Evolutionary conservation across 2,113 vertebrate genomes (phyloP).

Genomic region (Perca flavescens): DNA sequence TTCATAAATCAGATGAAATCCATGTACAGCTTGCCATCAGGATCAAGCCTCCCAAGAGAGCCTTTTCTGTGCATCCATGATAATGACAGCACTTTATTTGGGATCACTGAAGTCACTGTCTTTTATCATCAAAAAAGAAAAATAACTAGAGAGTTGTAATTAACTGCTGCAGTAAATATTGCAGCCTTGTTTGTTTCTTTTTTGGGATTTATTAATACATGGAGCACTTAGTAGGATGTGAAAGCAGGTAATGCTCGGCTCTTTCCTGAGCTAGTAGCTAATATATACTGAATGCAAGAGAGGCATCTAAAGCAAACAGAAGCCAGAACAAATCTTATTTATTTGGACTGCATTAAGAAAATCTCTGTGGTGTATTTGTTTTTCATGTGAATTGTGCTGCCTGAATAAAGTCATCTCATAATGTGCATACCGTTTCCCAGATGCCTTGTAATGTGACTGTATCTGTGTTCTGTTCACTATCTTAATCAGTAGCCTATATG

Average conservation of each 20-base stretch:
- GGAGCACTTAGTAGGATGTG: conserved; percentile 33
- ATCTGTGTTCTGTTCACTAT: background rate
- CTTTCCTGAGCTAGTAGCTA: conserved; percentile 27
- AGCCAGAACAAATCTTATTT: conserved; percentile 17
- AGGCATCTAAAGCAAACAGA: conserved; percentile 18
- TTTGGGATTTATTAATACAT: conserved; percentile 49
- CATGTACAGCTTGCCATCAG: conserved; percentile 18
- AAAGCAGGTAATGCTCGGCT: conserved; percentile 37
- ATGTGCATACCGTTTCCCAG: background rate
- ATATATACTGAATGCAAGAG: conserved; percentile 8
- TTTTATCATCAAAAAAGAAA: conserved; percentile 33
- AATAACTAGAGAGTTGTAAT: conserved; percentile 40
- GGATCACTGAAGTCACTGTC: conserved; percentile 6
- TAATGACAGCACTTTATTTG: conserved; percentile 44
- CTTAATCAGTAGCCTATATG: background rate
- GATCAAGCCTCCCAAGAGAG: conserved; percentile 34
- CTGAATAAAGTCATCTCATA: conserved; percentile 7
- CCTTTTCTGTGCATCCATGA: conserved; percentile 1
- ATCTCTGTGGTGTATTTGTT: background rate
- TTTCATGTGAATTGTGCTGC: background rate
- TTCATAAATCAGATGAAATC: conserved; percentile 56
- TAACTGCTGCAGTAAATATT: conserved; percentile 37
- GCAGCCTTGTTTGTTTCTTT: conserved; percentile 46
- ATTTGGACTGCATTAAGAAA: conserved; percentile 1
- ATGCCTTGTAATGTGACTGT: background rate